Conservation (phyloP, 2,888 invertebrate genomes). For the Biston betularia region DNA sequence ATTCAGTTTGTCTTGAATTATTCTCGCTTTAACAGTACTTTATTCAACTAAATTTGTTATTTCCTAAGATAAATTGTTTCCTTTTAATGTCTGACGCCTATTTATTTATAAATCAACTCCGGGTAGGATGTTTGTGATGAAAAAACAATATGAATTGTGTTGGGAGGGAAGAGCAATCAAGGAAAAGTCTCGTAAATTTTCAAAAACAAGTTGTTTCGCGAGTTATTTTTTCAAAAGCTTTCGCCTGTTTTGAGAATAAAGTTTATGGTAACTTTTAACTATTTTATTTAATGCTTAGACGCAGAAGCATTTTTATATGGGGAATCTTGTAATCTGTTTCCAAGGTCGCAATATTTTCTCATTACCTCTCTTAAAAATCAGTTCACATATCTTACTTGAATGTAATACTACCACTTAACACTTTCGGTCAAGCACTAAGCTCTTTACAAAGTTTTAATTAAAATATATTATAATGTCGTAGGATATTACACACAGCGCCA, state of each 20-base stretch:
- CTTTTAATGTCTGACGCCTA: constrained; percentile 34
- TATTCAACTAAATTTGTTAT: constrained; percentile 59
- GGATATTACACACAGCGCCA: no score
- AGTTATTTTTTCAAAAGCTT: constrained; percentile 1
- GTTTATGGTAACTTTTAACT: background rate
- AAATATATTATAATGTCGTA: no score
- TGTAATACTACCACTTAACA: no score
- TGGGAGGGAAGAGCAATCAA: constrained; percentile 22
- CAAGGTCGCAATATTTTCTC: no score
- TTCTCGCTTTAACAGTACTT: constrained; percentile 57
- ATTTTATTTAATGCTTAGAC: background rate
- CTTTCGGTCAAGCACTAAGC: no score
- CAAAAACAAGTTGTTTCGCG: constrained; percentile 13
- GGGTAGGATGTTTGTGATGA: constrained; percentile 27
- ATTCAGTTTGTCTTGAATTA: constrained; percentile 60
- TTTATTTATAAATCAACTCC: constrained; percentile 34
- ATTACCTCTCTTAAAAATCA: no score
- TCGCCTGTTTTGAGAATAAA: background rate
- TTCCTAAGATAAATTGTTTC: constrained; percentile 37
- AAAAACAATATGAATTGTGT: constrained; percentile 39
- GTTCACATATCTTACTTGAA: no score
- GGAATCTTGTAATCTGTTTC: background rate
- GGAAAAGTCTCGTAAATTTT: constrained; percentile 24
- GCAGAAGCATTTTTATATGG: background rate
- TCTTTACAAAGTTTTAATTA: no score